phyloP scores from a whole-genome alignment of 2,113 vertebrate species.

The Chitala chitala region DNA sequence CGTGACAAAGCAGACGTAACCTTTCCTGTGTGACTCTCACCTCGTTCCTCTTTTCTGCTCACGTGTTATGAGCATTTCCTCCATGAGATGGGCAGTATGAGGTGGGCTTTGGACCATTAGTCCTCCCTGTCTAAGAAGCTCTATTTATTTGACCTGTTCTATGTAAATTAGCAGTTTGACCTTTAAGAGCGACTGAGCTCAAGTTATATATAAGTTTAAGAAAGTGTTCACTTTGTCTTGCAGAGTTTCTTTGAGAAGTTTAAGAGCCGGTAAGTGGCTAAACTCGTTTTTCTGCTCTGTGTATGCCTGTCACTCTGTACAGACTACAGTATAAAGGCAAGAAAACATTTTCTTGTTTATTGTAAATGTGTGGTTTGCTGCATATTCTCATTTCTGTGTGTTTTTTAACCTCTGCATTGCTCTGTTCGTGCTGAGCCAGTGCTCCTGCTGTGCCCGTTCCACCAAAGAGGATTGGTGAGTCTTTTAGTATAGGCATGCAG shows the following conservation, averaged over 20 bases:
- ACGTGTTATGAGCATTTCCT: too few species aligned
- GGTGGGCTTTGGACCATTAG: too few species aligned
- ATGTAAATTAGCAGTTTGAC: too few species aligned
- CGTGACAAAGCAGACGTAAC: too few species aligned
- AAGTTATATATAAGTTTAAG: not conserved
- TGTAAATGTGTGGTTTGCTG: not conserved
- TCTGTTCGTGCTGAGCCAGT: conserved; percentile 24
- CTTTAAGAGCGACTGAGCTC: too few species aligned
- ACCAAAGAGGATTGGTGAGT: conserved; percentile 52
- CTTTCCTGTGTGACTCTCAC: too few species aligned
- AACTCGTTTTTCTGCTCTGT: conserved; percentile 15
- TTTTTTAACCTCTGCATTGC: not conserved
- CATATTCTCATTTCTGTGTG: not conserved
- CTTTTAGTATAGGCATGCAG: too few species aligned
- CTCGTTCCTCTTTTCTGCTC: too few species aligned
- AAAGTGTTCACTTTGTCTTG: conserved; percentile 20
- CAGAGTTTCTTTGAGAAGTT: conserved; percentile 64
- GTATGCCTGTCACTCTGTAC: not conserved
- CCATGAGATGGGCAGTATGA: too few species aligned
- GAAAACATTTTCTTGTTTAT: not conserved
- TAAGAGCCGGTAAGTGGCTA: conserved; percentile 53
- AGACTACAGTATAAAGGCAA: too few species aligned
- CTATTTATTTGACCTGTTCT: too few species aligned
- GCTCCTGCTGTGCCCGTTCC: conserved; percentile 51
- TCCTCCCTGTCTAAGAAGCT: too few species aligned